Base-by-base conservation (phyloP, 1,140 invertebrate genomes). In the Teleopsis dalmanni region DNA sequence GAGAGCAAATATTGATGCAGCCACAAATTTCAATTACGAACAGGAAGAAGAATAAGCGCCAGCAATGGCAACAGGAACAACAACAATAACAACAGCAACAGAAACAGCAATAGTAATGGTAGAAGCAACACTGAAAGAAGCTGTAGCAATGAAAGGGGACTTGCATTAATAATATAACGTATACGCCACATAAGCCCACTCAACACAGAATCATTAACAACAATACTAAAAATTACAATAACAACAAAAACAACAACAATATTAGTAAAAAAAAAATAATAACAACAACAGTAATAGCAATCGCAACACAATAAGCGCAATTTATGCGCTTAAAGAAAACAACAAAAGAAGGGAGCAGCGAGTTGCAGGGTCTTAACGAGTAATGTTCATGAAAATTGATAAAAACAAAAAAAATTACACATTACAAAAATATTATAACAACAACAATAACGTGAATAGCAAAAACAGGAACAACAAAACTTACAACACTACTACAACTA, bases 1-100 rank as follows among this genome's bases (percentile, higher is more conserved):
- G 65, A 65, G 62, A 58, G 59, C 62, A 65, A 65, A 65, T 65
- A 65, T 65, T 65, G 62, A 65, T 65, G 62, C 60, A 65, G 63
- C 62, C 63, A 60, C 63, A 66, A 66, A 66, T 66, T 66, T 66
- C 63, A 66, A 66, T 66, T 66, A 65, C 65, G 63, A 60, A 59
- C 14, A 40, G 21, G 14, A 19, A 57, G 56, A 13, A 36, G 38
- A 2, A 4, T 14, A 41, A 40, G 8, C 47, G 33, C 7, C 4
- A 37, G 57, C 52, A 59, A 45, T 50, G 48, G 50, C 46, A 51
- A 45, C 25, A 35, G 35, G 11, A 22, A 38, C 37, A 52, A 26
- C 42, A 38, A 52, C 40, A 43, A 40, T 13, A 16, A 19, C 41
- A 49, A 25, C 13, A 48, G 25, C 35, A n/a, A 31, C 19, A 27